Evolutionary conservation across 2,888 invertebrate species (phyloP), one percentile per base, ranked within the genome.

Genomic region (Parascotia fuliginaria): DNA sequence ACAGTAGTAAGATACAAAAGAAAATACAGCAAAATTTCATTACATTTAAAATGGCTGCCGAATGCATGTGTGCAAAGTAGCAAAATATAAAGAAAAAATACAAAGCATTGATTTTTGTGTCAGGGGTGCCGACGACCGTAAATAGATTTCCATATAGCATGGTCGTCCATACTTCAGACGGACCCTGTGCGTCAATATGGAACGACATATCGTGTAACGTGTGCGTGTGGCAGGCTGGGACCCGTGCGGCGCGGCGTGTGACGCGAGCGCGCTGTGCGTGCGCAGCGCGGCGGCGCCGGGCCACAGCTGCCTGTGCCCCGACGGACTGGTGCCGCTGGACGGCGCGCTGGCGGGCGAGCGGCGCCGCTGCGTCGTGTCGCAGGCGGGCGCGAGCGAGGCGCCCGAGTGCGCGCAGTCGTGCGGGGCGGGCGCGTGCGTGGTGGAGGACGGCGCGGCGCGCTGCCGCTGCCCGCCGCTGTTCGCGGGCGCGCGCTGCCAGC

Each of bases 361-460:
- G 5, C 2, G 19, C 3, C 53, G 69, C 50, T 87, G 87, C 71
- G 73, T 77, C 47, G 63, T 70, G 5, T 60, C 75, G 7, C 66
- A 36, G 44, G 34, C 44, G 58, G 42, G 62, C 34, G 38, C 29
- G 24, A 3, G 1, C 29, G 32, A 38, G 40, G 58, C 38, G 44
- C 36, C 43, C 12, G 81, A 92, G 39, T 96, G 96, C 85, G 94
- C 95, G 77, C 93, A 93, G 70, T 95, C 94, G 79, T 92, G 94
- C 45, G 96, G 96, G 75, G 94, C 95, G 1, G 81, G 73, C 9
- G 61, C 58, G 48, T 81, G 81, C 70, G 52, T 33, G 40, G 52
- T 72, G 34, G 65, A 38, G 39, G 40, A 48, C 19, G 61, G 53
- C 38, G 55, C 44, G 32, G 36, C 60, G 46, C 55, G 43, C 29